Evolutionary conservation across 2,113 vertebrate species (phyloP), one percentile per base, ranked within the genome.

Genomic region (Chloropsis cyanopogon): DNA sequence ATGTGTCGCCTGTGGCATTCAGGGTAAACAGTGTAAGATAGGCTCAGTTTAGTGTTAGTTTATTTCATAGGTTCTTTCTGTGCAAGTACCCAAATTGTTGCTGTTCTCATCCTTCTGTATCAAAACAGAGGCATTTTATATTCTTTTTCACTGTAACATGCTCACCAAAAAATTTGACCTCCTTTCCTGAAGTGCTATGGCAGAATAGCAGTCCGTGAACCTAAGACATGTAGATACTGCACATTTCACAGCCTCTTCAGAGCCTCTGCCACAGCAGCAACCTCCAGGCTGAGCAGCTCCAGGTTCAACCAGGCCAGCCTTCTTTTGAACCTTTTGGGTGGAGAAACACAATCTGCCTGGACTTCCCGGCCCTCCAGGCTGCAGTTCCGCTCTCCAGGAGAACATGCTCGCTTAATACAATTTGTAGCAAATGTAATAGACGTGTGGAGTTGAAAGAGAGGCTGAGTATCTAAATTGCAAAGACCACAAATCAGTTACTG

Each of bases 391-490:
- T 92, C 83, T 61, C 61, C 54, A 47, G 28, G 78, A 94, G 95
- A 47, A 82, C 72, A 57, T 15, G 66, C 84, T 86, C 28, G 7
- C 72, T 41, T 92, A 95, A 92, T 76, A 77, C 64, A 81, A 94
- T 79, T 79, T 91, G 65, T 91, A 94, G 77, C 80, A 96, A 97
- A 97, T 96, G 68, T 64, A 97, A 92, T 70, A 92, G 91, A 86
- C 9, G 31, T 63, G 75, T 49, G 53, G 94, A 94, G 68, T 93
- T 94, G 95, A 95, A 96, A 96, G 96, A 96, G 96, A 94, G 79
- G 79, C 93, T 92, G 31, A 50, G 69, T 92, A 93, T 96, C 96
- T 97, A 96, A 96, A 97, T 96, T 96, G 81, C 94, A 93, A 95
- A 96, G 92, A 95, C 91, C 92, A 93, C 82, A 82, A 94, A 92